Evolutionary conservation across 1,140 invertebrate genomes (phyloP), one percentile per base, ranked within the genome.

Genomic region (Bathynomus jamesi): DNA sequence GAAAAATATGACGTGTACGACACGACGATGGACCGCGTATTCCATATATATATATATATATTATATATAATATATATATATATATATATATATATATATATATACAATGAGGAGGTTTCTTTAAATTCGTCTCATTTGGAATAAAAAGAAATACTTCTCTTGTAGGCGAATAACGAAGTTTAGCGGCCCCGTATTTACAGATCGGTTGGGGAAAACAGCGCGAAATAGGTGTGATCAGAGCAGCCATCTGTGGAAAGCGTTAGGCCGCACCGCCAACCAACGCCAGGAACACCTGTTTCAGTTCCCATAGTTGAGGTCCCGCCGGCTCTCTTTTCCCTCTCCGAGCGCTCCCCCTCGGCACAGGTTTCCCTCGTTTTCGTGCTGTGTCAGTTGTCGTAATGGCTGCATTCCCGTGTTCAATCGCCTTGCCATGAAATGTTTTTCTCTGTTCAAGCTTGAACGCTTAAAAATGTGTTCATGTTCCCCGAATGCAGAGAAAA

Each of bases 221-320:
- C 24, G 3, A n/a, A 32, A n/a, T n/a, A n/a, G 28, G 64, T 27
- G 67, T 73, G 72, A 73, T 73, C 72, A 28, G 67, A 63, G 32
- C 72, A 68, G 40, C 65, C 46, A 68, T 46, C 63, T 73, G 67
- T 73, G 72, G 72, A 73, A 73, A 73, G 69, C 69, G 72, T 73
- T 73, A 67, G 63, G 67, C 74, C 69, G 67, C 70, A 30, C 74
- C 46, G 69, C 74, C 70, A 69, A 69, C 70, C 70, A 28, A 65
- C 32, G 53, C 61, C 60, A 63, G 64, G 61, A 69, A 28, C 74
- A 76, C 70, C 74, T 76, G 74, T 71, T 67, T 68, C 67, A 21
- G 70, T 76, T 76, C 74, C 70, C 74, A 76, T 69, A 76, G 66
- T 76, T 70, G 70, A 71, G 64, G 70, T 69, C 40, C 21, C 21